These are phyloP conservation scores for Mormyrus lacerda DNA, from an alignment of 2,113 vertebrate species.

Conservation along the genomic window DNA sequence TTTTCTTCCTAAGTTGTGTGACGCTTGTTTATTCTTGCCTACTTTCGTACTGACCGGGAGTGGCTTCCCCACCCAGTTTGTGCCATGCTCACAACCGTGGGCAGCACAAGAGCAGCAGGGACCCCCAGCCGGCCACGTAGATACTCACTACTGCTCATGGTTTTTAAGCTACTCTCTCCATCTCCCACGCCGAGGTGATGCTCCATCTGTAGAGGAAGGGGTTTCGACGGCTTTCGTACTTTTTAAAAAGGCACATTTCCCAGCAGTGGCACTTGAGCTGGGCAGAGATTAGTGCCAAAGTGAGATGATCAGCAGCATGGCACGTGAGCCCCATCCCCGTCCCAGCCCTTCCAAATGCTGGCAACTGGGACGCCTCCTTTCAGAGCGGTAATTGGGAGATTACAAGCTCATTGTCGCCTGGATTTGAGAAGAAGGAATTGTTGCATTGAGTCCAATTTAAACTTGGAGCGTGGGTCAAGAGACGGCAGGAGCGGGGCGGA, in stretches of 20 bases:
- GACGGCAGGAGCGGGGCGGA: background rate
- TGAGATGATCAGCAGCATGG: background rate
- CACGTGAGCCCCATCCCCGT: background rate
- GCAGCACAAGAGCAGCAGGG: background rate
- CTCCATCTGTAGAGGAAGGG: background rate
- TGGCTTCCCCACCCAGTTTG: background rate
- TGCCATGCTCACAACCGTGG: background rate
- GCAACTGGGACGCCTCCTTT: conserved; percentile 35
- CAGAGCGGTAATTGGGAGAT: conserved; percentile 39
- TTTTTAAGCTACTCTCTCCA: background rate
- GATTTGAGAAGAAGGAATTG: conserved; percentile 36
- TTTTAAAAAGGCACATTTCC: background rate
- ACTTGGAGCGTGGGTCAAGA: background rate
- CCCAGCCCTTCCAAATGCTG: background rate
- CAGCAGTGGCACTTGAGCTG: background rate
- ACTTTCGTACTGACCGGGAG: background rate
- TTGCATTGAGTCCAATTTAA: conserved; percentile 32
- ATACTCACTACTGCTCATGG: background rate
- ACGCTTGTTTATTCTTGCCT: background rate
- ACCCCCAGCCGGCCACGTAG: background rate
- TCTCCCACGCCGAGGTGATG: background rate
- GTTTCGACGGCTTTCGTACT: background rate
- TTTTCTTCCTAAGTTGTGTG: background rate
- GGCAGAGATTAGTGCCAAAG: background rate
- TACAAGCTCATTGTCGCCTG: conserved; percentile 37